These are phyloP conservation scores for Lepetodrilus schrolli DNA, from an alignment of 2,888 invertebrate genomes.

Conservation along the genomic window DNA sequence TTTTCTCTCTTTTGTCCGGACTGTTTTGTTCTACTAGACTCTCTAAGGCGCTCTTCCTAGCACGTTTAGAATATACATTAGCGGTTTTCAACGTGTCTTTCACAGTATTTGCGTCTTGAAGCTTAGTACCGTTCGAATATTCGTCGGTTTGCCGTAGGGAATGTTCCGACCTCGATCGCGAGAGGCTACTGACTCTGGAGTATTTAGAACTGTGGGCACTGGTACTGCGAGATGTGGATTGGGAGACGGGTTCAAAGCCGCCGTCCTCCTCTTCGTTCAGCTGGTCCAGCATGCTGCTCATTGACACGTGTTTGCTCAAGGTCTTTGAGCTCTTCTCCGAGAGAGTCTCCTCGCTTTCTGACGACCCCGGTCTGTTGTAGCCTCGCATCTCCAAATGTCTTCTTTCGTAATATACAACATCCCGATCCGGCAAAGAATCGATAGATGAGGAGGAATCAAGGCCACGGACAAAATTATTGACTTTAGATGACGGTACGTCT, in stretches of 20 bases:
- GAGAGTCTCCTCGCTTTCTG: not conserved
- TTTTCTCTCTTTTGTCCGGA: not conserved
- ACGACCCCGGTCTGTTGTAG: not conserved
- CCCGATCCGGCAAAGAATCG: not conserved
- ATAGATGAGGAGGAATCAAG: not conserved
- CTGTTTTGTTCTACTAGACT: not conserved
- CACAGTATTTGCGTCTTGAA: not conserved
- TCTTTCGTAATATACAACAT: not conserved
- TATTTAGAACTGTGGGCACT: not conserved
- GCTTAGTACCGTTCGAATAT: no score
- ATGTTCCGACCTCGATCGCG: not conserved
- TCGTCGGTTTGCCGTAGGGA: not conserved
- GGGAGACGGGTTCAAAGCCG: not conserved
- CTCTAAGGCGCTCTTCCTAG: slow-evolving; percentile 1
- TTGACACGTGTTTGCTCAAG: slow-evolving; percentile 4
- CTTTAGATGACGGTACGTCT: not conserved
- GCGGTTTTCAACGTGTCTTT: not conserved
- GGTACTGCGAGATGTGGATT: not conserved
- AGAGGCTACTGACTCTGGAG: not conserved
- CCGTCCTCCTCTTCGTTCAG: not conserved
- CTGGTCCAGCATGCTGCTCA: not conserved
- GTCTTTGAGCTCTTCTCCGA: not conserved
- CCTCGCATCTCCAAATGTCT: not conserved
- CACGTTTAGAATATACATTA: slow-evolving; percentile 16
- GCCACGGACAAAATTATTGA: not conserved